Conservation (phyloP, 1,140 invertebrate species). For the Sycophaga agraensis region DNA sequence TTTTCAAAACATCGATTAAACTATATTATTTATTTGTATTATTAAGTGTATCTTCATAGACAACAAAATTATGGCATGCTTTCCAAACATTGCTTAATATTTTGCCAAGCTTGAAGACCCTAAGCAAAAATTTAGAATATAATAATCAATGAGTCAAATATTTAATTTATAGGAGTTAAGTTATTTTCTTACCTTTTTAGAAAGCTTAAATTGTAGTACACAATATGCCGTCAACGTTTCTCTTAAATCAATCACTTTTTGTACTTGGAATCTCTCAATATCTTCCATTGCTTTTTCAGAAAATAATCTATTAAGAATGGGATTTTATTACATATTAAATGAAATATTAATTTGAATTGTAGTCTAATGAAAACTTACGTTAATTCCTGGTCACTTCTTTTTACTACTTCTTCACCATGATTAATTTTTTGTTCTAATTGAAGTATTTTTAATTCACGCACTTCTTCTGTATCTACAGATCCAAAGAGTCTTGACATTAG, state of each 20-base stretch:
- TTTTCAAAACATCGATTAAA: neutral
- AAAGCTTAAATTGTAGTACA: constrained; percentile 76
- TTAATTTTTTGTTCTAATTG: constrained; percentile 74
- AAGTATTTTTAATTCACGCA: constrained; percentile 71
- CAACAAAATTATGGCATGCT: constrained; percentile 63
- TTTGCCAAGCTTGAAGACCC: constrained; percentile 74
- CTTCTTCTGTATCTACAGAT: constrained; percentile 77
- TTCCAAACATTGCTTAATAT: constrained; percentile 73
- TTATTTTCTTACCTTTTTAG: constrained; percentile 69
- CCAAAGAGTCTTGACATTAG: constrained; percentile 75
- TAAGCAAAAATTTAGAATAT: constrained; percentile 41
- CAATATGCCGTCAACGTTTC: constrained; percentile 77
- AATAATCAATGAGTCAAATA: neutral
- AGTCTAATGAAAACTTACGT: constrained; percentile 57
- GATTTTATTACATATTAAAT: constrained; percentile 5
- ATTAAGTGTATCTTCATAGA: neutral
- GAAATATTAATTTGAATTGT: neutral
- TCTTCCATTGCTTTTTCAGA: constrained; percentile 70
- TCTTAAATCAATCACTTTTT: constrained; percentile 75
- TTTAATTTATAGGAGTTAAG: constrained; percentile 7
- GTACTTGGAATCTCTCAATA: constrained; percentile 76
- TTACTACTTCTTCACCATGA: constrained; percentile 64
- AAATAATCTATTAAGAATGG: constrained; percentile 65
- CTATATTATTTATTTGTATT: neutral
- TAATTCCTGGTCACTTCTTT: constrained; percentile 63